phyloP scores from a whole-genome alignment of 1,140 invertebrate species.

The Drosophila novamexicana region DNA sequence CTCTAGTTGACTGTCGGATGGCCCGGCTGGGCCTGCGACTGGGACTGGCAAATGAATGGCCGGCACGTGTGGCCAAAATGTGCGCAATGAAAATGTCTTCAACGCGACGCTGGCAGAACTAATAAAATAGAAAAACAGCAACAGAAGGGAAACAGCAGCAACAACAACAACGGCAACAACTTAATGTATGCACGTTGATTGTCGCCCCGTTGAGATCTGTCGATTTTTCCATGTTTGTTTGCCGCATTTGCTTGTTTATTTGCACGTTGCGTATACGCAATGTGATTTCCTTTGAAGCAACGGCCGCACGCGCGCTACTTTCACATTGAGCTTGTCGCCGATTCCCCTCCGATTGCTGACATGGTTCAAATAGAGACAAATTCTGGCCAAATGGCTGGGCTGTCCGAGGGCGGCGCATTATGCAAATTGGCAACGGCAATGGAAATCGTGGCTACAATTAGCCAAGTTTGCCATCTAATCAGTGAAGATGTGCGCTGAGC shows the following conservation, averaged over 20 bases:
- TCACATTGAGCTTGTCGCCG: conserved; percentile 52
- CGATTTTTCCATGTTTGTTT: conserved; percentile 78
- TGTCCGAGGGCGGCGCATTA: background rate
- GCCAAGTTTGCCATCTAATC: conserved; percentile 49
- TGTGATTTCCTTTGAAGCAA: conserved; percentile 74
- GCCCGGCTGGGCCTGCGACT: conserved; percentile 3
- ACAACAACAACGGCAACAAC: conserved; percentile 7
- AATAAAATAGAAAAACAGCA: conserved; percentile 65
- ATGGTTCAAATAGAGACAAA: conserved; percentile 43
- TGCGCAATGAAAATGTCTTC: conserved; percentile 59
- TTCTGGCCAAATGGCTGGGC: background rate
- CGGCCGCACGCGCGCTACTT: conserved; percentile 39
- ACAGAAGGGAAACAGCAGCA: conserved; percentile 25
- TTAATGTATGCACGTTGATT: conserved; percentile 51
- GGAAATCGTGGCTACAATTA: conserved; percentile 23
- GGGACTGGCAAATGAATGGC: conserved; percentile 64
- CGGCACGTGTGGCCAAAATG: conserved; percentile 79
- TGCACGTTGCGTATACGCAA: conserved; percentile 75
- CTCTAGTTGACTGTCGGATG: conserved; percentile 18
- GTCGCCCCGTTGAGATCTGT: conserved; percentile 65
- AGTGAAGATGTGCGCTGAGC: conserved; percentile 13
- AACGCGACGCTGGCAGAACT: conserved; percentile 53
- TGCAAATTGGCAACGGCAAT: conserved; percentile 20
- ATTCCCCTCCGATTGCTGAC: conserved; percentile 42
- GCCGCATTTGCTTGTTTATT: conserved; percentile 62